These are phyloP conservation scores for Microcaecilia unicolor DNA, from an alignment of 2,797 vertebrate genomes.

Conservation along the genomic window DNA sequence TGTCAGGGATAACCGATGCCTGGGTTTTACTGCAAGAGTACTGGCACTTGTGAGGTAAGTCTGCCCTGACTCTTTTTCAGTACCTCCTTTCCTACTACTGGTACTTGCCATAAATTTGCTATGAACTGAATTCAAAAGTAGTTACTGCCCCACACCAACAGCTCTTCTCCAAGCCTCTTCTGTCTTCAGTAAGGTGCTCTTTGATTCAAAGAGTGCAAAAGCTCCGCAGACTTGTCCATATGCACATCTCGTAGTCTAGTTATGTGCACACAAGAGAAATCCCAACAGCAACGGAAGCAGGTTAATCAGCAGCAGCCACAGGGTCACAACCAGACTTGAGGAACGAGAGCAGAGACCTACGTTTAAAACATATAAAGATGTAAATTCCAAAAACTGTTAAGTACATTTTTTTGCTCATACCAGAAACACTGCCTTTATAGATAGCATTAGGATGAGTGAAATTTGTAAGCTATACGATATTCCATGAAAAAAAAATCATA, in stretches of 20 bases:
- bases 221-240: neutral
- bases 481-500: no score
- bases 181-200: neutral
- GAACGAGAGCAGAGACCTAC: conserved; percentile 88
- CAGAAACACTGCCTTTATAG: no score
- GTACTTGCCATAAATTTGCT: conserved; percentile 6
- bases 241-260: conserved; percentile 27
- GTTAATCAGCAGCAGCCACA: conserved; percentile 78
- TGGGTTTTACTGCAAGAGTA: neutral
- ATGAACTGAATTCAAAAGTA: neutral
- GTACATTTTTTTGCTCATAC: no score
- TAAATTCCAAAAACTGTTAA: no score
- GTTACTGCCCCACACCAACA: conserved; percentile 8
- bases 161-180: no score
- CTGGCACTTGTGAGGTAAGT: neutral
- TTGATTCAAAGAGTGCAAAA: neutral
- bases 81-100: neutral
- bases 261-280: conserved; percentile 72
- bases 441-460: no score
- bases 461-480: no score
- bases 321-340: conserved; percentile 62
- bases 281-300: conserved; percentile 75
- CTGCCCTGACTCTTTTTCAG: no score
- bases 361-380: no score
- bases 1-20: neutral